Conservation (phyloP, 2,113 vertebrate genomes). For the Ellobius talpinus region DNA sequence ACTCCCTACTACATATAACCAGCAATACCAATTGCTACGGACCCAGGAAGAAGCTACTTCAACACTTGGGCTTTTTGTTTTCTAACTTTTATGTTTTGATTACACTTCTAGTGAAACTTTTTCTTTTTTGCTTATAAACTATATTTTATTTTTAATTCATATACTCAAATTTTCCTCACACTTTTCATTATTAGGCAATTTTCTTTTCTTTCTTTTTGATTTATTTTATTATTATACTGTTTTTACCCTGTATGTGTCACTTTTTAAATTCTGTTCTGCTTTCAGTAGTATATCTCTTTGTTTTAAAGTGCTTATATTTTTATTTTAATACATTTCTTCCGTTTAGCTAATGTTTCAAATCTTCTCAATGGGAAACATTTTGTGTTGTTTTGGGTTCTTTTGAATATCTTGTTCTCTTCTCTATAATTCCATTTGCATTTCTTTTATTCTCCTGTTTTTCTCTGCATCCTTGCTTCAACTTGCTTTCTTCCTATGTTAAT, state of each 20-base stretch:
- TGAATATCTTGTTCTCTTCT: not conserved
- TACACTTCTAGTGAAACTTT: not conserved
- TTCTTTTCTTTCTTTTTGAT: not conserved
- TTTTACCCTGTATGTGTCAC: not conserved
- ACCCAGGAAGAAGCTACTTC: not conserved
- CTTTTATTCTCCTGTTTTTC: not conserved
- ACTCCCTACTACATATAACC: not conserved
- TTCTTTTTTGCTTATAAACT: not conserved
- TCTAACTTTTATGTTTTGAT: not conserved
- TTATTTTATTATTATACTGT: not conserved
- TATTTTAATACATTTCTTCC: not conserved
- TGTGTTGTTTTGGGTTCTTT: not conserved
- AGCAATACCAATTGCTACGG: not conserved
- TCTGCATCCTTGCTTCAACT: not conserved
- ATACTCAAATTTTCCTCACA: not conserved
- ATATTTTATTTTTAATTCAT: not conserved
- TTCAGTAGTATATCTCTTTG: not conserved
- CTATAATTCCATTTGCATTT: not conserved
- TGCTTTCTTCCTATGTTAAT: not conserved
- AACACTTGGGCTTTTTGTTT: not conserved
- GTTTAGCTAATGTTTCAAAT: not conserved
- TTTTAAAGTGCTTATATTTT: not conserved
- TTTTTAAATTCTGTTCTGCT: not conserved
- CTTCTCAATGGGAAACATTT: not conserved
- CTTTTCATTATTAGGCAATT: not conserved